Evolutionary conservation across 2,113 vertebrate genomes (phyloP).

Genomic region (Crotalus helleri): DNA sequence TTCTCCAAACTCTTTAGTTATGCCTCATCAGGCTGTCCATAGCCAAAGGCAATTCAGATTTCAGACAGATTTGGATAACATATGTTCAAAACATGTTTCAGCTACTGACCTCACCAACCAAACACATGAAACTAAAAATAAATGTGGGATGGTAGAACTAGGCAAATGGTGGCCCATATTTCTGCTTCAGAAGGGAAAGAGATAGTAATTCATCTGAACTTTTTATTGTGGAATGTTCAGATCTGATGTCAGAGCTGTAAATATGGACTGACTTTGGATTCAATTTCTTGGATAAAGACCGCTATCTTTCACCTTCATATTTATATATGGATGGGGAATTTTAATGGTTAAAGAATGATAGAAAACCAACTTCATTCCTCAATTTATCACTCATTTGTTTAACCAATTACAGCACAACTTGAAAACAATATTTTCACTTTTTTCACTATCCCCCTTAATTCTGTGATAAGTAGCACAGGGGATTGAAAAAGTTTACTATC

Average conservation of each 20-base stretch:
- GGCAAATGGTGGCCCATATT: conserved; percentile 57
- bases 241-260: conserved; percentile 51
- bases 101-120: conserved; percentile 61
- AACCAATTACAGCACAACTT: background rate
- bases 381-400: conserved; percentile 54
- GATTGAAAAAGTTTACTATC: background rate
- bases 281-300: conserved; percentile 50
- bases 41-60: conserved; percentile 43
- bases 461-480: background rate
- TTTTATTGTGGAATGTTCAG: conserved; percentile 62
- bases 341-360: conserved; percentile 58
- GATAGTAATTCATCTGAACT: conserved; percentile 49
- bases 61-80: conserved; percentile 58
- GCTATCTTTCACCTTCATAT: conserved; percentile 43
- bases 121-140: conserved; percentile 68
- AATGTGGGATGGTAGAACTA: conserved; percentile 49
- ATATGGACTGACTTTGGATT: conserved; percentile 50
- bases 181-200: conserved; percentile 52
- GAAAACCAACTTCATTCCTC: conserved; percentile 62
- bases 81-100: conserved; percentile 61
- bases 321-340: conserved; percentile 25
- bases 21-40: conserved; percentile 28
- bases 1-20: conserved; percentile 12
- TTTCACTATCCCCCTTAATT: background rate
- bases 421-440: background rate